Base-by-base conservation (phyloP, 2,888 invertebrate species). In the Hyposoter dolosus region DNA sequence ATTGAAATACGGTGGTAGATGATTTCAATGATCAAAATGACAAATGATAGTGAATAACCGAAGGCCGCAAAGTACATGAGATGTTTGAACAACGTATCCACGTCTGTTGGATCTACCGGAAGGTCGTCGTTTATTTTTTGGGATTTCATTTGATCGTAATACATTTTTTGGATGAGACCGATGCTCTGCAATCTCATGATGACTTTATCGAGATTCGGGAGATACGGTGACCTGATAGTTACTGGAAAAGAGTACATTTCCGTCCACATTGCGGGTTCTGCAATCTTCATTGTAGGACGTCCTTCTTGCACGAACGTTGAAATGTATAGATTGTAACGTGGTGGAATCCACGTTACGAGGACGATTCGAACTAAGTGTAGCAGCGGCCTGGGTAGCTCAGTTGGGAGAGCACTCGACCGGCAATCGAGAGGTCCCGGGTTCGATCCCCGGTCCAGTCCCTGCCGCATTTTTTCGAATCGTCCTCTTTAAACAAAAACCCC, bases 161-260 rank as follows among this genome's bases (percentile, higher is more conserved):
- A 50, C 7, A 50, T n/a, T 47, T 83, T 43, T 15, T 28, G 23
- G 19, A 65, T 69, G 32, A 87, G 60, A 23, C 86, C 88, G 0
- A 85, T 17, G 10, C 53, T 50, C 0, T 79, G 12, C 5, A 86
- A 53, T 10, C 53, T 23, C 12, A 17, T n/a, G 3, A 85, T 66
- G 9, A 88, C 7, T 1, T 3, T 6, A 43, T 86, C 79, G 12
- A 88, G 79, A 28, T 60, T 56, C 0, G 74, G 47, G 0, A 69
- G 56, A 69, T 86, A 88, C 1, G 88, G 88, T n/a, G 88, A 84
- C 15, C 82, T 80, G 40, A 74, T 35, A 0, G 71, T 40, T 15
- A 88, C 15, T 1, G 53, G 6, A 17, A 83, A 88, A n/a, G 78
- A 56, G 3, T 28, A 56, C n/a, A 77, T 83, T 40, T 66, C 80